A percentile compares a stretch with the other conserved stretches of the same genome.
Conservation (phyloP, 2,113 vertebrate species). For the Plecturocebus donacophilus region DNA sequence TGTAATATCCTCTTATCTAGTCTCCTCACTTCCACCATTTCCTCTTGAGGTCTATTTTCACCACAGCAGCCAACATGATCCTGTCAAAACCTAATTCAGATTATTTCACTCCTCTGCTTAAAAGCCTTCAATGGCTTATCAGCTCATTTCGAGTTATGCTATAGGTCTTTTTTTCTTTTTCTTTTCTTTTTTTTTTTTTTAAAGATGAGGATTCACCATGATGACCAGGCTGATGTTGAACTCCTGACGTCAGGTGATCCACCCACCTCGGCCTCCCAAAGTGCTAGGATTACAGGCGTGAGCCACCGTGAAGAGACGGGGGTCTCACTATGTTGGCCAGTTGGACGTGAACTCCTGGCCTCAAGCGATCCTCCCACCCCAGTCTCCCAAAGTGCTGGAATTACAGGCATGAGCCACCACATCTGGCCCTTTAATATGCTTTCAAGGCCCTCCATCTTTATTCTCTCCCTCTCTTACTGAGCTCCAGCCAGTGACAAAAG, state of each 20-base stretch:
- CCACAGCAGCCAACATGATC: background rate
- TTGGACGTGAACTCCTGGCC: no score
- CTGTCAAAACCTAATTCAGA: background rate
- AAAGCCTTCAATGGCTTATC: background rate
- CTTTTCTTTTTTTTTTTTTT: no score
- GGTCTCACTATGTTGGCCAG: no score
- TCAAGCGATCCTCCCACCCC: no score
- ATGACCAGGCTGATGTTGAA: no score
- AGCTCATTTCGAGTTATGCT: background rate
- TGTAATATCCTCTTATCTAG: background rate
- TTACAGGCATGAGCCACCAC: no score
- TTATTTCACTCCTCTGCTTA: slow-evolving; percentile 11
- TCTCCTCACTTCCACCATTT: background rate
- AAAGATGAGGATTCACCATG: no score
- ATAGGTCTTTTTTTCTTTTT: background rate
- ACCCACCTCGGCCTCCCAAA: no score
- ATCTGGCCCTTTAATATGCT: background rate
- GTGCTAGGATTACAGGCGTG: no score
- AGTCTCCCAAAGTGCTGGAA: no score
- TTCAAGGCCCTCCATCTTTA: background rate
- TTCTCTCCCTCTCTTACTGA: background rate
- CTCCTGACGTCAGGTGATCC: no score
- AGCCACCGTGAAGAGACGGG: no score
- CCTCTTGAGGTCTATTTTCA: background rate
- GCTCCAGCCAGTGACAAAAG: background rate